Conservation (phyloP, 2,888 invertebrate genomes). For the Danaus chrysippus region DNA sequence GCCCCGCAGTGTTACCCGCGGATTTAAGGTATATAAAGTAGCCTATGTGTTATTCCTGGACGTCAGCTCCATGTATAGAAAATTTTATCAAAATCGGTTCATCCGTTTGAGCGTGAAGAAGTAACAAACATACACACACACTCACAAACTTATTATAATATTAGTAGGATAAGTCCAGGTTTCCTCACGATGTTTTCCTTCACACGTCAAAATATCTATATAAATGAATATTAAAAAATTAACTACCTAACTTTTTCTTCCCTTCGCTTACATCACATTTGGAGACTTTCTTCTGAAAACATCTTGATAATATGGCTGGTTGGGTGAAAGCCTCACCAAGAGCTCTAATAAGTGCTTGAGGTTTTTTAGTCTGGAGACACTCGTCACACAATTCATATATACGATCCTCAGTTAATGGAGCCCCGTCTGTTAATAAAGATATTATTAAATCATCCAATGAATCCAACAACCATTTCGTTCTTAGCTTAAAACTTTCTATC, state of each 20-base stretch:
- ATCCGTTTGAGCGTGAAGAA: too few relatives aligned
- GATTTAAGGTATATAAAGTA: too few relatives aligned
- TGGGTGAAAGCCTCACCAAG: conserved; percentile 87
- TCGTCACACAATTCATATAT: conserved; percentile 86
- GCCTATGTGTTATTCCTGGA: too few relatives aligned
- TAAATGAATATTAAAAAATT: conserved; percentile 9
- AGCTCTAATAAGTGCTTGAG: conserved; percentile 85
- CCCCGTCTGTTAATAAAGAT: conserved; percentile 54
- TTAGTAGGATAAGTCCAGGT: too few relatives aligned
- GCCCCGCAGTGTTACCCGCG: too few relatives aligned
- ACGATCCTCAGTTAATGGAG: conserved; percentile 85
- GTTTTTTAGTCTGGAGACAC: conserved; percentile 83
- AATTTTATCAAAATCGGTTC: too few relatives aligned
- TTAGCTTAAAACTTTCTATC: conserved; percentile 15
- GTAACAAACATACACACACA: too few relatives aligned
- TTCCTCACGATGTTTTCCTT: too few relatives aligned
- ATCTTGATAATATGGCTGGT: conserved; percentile 81
- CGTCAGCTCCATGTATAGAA: too few relatives aligned
- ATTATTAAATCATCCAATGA: conserved; percentile 47
- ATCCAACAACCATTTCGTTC: conserved; percentile 35
- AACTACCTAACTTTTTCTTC: conserved; percentile 50
- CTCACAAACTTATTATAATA: too few relatives aligned
- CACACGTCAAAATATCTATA: too few relatives aligned
- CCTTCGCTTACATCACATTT: conserved; percentile 62
- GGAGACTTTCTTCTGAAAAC: conserved; percentile 78